These are phyloP conservation scores for Actinopyga echinites DNA, from an alignment of 53 echinoderm and acorn worm genomes.

Conservation along the genomic window DNA sequence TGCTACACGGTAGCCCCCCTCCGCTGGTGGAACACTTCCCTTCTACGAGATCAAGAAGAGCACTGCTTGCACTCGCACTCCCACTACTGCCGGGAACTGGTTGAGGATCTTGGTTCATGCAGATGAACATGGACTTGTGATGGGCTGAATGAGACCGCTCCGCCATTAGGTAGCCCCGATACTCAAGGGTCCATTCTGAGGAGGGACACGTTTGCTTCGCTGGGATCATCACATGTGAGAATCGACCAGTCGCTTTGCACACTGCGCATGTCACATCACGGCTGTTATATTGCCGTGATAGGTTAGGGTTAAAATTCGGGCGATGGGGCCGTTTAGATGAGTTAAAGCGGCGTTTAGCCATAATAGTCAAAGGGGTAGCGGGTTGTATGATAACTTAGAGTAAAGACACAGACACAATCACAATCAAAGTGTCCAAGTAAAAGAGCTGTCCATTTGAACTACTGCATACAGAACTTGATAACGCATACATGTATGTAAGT, in stretches of 20 bases:
- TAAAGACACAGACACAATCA: no score
- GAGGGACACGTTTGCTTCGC: slow-evolving; percentile 9
- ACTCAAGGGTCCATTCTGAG: slow-evolving; percentile 18
- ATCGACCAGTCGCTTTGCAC: slow-evolving; percentile 10
- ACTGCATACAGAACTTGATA: no score
- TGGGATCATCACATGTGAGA: slow-evolving; percentile 19
- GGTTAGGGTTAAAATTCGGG: no score
- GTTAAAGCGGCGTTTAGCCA: no score
- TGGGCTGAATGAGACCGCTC: slow-evolving; percentile 4
- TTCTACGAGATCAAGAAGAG: neutral
- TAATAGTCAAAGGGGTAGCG: no score
- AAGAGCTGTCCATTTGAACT: no score
- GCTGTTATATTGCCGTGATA: neutral
- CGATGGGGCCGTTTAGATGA: no score
- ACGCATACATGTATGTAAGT: no score
- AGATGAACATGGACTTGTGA: slow-evolving; percentile 14
- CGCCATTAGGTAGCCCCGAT: slow-evolving; percentile 19
- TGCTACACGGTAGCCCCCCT: slow-evolving; percentile 5
- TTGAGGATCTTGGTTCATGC: neutral
- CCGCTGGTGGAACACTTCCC: slow-evolving; percentile 3
- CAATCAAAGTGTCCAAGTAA: no score
- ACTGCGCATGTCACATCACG: slow-evolving; percentile 14
- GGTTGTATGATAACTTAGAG: no score
- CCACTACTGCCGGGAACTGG: neutral
- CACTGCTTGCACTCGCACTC: neutral